phyloP scores from a whole-genome alignment of 2,888 invertebrate genomes.

The Mantis religiosa region DNA sequence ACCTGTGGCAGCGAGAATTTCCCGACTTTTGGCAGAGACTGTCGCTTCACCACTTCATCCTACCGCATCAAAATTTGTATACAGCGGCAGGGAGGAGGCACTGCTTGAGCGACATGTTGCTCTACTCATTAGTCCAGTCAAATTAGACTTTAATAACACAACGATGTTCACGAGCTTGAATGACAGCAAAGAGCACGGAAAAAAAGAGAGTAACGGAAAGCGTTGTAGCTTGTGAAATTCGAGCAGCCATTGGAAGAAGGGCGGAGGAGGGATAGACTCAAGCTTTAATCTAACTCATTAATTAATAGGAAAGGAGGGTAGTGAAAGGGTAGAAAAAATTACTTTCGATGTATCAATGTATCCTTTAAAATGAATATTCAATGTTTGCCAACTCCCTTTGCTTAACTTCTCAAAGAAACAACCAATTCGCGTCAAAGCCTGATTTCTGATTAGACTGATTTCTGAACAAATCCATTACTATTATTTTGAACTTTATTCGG shows the following conservation, averaged over 20 bases:
- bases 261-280: background rate
- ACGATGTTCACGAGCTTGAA: background rate
- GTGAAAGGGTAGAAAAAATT: background rate
- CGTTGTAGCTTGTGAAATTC: background rate
- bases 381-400: background rate
- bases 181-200: background rate
- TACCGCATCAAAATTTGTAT: background rate
- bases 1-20: background rate
- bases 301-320: background rate
- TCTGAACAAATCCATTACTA: background rate
- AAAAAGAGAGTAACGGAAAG: background rate
- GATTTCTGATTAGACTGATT: background rate
- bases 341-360: background rate
- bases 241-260: background rate
- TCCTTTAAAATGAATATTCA: background rate
- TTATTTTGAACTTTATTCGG: no score
- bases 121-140: slow-evolving; percentile 10
- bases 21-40: background rate
- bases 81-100: background rate
- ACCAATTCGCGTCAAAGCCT: background rate
- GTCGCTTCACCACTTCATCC: background rate
- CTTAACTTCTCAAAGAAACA: background rate
- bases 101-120: slow-evolving; percentile 10
- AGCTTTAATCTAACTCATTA: background rate
- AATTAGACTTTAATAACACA: slow-evolving; percentile 20